phyloP scores from a whole-genome alignment of 1,140 invertebrate species.

The Aporrectodea caliginosa region DNA sequence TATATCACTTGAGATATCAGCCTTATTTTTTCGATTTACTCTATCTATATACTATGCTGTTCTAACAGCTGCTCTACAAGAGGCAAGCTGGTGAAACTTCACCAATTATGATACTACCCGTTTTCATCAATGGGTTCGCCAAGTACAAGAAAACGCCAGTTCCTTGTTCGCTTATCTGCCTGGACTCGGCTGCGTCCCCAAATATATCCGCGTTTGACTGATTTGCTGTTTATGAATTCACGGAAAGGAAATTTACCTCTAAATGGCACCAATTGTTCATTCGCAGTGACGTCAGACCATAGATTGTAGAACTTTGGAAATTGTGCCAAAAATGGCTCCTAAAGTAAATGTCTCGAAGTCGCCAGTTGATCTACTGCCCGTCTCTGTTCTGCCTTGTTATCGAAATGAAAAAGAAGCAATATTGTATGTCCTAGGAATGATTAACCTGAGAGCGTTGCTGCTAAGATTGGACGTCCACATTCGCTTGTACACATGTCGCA shows the following conservation, averaged over 20 bases:
- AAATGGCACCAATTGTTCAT: slow-evolving; percentile 45
- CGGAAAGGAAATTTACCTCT: slow-evolving; percentile 40
- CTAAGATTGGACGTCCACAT: slow-evolving; percentile 26
- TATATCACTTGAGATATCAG: slow-evolving; percentile 20
- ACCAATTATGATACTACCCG: slow-evolving; percentile 30
- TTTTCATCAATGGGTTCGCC: slow-evolving; percentile 11
- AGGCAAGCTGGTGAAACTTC: slow-evolving; percentile 27
- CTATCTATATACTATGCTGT: slow-evolving; percentile 15
- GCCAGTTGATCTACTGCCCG: slow-evolving; percentile 36
- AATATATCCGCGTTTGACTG: slow-evolving; percentile 54
- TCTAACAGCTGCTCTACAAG: slow-evolving; percentile 24
- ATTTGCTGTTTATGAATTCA: slow-evolving; percentile 56
- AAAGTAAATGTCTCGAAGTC: slow-evolving; percentile 38
- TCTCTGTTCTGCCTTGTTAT: slow-evolving; percentile 34
- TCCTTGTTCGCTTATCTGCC: slow-evolving; percentile 5
- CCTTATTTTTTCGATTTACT: slow-evolving; percentile 19
- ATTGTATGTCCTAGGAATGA: slow-evolving; percentile 34
- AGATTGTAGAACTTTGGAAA: slow-evolving; percentile 32
- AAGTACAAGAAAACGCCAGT: slow-evolving; percentile 17
- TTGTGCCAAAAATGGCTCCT: slow-evolving; percentile 27
- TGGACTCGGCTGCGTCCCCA: slow-evolving; percentile 15
- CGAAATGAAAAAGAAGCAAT: slow-evolving; percentile 36
- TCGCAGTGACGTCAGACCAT: slow-evolving; percentile 37
- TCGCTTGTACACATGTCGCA: slow-evolving; percentile 16
- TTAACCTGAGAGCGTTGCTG: slow-evolving; percentile 28